A percentile compares a stretch with the other conserved stretches of the same genome.
phyloP scores from a whole-genome alignment of 2,888 invertebrate genomes.

The Himalopsyche anomala region DNA sequence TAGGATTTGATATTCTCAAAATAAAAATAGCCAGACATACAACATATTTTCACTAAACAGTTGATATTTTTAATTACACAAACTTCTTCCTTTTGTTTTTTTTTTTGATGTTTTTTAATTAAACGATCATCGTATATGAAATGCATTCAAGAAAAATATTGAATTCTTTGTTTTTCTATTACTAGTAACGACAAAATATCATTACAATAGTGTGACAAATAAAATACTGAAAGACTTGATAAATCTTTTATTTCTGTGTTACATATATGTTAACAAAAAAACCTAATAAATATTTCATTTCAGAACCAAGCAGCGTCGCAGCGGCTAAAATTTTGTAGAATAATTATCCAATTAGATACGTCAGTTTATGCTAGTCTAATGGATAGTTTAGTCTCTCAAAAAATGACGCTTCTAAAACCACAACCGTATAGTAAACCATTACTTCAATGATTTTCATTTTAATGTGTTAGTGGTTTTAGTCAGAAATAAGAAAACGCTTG shows the following conservation, averaged over 20 bases:
- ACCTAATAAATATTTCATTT: neutral
- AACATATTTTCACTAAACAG: too few species aligned
- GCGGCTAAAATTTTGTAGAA: neutral
- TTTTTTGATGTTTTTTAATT: too few species aligned
- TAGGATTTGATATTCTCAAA: too few species aligned
- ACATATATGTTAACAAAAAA: neutral
- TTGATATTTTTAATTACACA: too few species aligned
- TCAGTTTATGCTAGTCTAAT: constrained; percentile 6
- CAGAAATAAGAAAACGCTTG: neutral
- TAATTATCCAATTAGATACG: constrained; percentile 12
- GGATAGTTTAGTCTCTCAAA: neutral
- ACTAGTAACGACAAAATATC: neutral
- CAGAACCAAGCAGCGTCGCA: neutral
- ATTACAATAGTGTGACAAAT: neutral
- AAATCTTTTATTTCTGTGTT: neutral
- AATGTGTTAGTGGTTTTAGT: neutral
- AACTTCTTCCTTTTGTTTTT: too few species aligned
- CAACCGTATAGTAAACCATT: constrained; percentile 9
- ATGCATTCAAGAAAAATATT: too few species aligned
- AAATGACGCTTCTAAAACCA: constrained; percentile 18
- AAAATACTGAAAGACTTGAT: neutral
- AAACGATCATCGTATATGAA: too few species aligned
- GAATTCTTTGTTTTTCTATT: too few species aligned
- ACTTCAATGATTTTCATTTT: neutral
- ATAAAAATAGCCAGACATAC: too few species aligned